Conservation (phyloP, 1,140 invertebrate species). For the Zaprionus davidi region DNA sequence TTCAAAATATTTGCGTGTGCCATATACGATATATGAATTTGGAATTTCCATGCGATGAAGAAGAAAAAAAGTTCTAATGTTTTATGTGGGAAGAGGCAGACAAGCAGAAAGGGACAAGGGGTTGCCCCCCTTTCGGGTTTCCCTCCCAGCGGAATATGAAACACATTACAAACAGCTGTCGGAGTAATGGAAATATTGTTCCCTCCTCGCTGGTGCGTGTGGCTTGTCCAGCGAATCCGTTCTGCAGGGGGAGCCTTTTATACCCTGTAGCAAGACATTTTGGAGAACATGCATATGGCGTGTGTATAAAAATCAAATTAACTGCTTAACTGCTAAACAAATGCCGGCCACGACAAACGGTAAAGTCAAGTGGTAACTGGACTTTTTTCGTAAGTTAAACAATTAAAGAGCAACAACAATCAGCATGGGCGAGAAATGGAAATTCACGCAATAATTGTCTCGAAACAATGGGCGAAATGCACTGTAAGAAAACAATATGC, state of each 20-base stretch:
- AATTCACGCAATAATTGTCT: slow-evolving; percentile 77
- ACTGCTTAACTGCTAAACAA: slow-evolving; percentile 31
- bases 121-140: slow-evolving; percentile 6
- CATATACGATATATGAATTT: slow-evolving; percentile 55
- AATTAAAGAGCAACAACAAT: slow-evolving; percentile 20
- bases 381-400: slow-evolving; percentile 13
- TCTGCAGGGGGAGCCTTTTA: neutral
- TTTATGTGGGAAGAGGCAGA: slow-evolving; percentile 16
- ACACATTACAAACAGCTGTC: slow-evolving; percentile 72
- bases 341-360: slow-evolving; percentile 18
- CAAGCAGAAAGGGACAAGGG: neutral
- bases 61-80: slow-evolving; percentile 9
- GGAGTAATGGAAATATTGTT: slow-evolving; percentile 34
- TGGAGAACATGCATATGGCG: slow-evolving; percentile 34
- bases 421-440: slow-evolving; percentile 25
- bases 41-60: slow-evolving; percentile 61
- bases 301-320: slow-evolving; percentile 33
- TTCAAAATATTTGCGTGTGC: slow-evolving; percentile 74
- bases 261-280: neutral
- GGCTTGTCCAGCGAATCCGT: neutral
- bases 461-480: slow-evolving; percentile 17
- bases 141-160: slow-evolving; percentile 25
- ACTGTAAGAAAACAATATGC: neutral
- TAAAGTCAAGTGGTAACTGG: slow-evolving; percentile 29
- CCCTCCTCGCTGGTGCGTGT: neutral